Percentiles rank a stretch among this genome's conserved stretches.
Conservation (phyloP, 2,113 vertebrate species). For the Ptilorrhoa leucosticta region DNA sequence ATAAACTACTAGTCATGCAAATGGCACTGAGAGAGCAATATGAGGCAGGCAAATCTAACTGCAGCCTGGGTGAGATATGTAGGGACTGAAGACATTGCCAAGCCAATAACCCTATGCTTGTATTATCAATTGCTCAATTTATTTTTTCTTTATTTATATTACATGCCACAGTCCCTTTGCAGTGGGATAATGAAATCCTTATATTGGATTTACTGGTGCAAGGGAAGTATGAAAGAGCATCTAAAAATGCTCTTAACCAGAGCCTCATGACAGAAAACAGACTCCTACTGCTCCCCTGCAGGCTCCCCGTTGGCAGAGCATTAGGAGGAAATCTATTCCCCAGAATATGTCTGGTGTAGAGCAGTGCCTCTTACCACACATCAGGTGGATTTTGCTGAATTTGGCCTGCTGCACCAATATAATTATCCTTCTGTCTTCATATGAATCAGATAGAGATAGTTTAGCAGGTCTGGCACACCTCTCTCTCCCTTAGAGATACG, state of each 20-base stretch:
- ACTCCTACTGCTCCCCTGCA: not conserved
- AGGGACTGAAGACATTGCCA: not conserved
- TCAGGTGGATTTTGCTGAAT: not conserved
- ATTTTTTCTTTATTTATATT: not conserved
- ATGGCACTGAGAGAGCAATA: not conserved
- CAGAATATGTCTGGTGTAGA: not conserved
- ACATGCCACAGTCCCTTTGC: not conserved
- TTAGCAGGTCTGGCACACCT: not conserved
- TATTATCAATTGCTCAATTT: not conserved
- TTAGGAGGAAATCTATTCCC: not conserved
- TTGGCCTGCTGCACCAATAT: not conserved
- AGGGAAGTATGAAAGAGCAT: not conserved
- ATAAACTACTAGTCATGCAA: not conserved
- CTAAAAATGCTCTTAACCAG: not conserved
- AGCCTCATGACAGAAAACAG: not conserved
- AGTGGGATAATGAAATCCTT: not conserved
- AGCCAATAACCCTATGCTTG: not conserved
- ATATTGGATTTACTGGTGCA: not conserved
- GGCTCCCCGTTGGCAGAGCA: not conserved
- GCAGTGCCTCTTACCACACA: not conserved
- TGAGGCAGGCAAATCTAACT: not conserved
- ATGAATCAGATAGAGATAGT: not conserved
- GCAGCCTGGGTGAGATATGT: not conserved
- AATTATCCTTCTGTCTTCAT: not conserved
- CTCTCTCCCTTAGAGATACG: fast-evolving